These are phyloP conservation scores for Hucho hucho DNA, from an alignment of 2,113 vertebrate species.

Conservation along the genomic window DNA sequence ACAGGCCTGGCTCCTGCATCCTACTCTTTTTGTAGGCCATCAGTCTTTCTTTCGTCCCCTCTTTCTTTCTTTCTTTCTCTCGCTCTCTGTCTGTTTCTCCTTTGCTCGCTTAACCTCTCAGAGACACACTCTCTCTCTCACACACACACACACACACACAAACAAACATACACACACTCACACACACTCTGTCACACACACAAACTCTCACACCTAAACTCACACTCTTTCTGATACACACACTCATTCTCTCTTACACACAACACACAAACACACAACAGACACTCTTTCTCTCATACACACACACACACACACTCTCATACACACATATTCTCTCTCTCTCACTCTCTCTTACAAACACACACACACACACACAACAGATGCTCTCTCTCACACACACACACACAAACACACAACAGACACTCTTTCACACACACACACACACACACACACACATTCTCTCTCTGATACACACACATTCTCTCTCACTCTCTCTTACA, in stretches of 20 bases:
- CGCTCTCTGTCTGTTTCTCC: neutral
- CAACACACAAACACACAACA: neutral
- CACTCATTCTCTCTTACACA: neutral
- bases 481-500: neutral
- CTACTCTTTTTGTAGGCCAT: slow-evolving; percentile 45
- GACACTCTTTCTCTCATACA: neutral
- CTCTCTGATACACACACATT: no score
- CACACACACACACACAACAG: neutral
- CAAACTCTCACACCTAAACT: neutral
- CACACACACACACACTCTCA: neutral
- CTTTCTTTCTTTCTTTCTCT: slow-evolving; percentile 21
- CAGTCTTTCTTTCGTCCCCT: slow-evolving; percentile 28
- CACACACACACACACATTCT: no score
- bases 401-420: neutral
- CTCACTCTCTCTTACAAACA: neutral
- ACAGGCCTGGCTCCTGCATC: slow-evolving; percentile 58
- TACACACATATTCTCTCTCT: neutral
- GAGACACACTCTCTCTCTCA: neutral
- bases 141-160: neutral
- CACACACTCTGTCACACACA: neutral
- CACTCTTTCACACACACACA: neutral
- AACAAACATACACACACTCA: neutral
- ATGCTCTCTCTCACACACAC: neutral
- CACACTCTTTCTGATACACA: no score
- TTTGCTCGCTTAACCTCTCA: neutral